Conservation (phyloP, 2,888 invertebrate genomes). For the Metellina segmentata region DNA sequence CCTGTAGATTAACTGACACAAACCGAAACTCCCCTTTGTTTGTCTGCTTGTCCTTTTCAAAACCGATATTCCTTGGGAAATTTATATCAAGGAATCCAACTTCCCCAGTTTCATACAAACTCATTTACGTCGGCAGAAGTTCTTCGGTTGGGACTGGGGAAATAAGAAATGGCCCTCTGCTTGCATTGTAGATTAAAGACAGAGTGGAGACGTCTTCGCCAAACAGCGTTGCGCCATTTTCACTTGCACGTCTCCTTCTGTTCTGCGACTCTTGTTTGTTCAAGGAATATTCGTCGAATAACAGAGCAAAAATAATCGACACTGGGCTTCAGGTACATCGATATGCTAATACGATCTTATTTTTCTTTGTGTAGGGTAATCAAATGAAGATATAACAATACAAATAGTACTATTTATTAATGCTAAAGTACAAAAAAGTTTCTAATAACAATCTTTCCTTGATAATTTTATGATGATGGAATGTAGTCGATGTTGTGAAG, state of each 20-base stretch:
- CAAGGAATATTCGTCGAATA: not conserved
- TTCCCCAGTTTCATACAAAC: conserved; percentile 11
- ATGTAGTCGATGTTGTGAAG: too few species aligned
- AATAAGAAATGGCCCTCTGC: conserved; percentile 27
- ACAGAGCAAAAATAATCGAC: not conserved
- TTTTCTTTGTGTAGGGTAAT: not conserved
- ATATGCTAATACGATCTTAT: not conserved
- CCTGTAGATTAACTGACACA: conserved; percentile 43
- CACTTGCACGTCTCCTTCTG: not conserved
- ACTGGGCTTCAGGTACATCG: not conserved
- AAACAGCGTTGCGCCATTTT: not conserved
- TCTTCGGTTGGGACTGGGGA: not conserved
- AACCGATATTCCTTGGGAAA: conserved; percentile 40
- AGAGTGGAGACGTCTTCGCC: not conserved
- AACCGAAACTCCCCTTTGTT: conserved; percentile 36
- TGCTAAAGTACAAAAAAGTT: too few species aligned
- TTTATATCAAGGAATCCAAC: conserved; percentile 30
- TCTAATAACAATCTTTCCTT: too few species aligned
- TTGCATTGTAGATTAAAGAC: conserved; percentile 23
- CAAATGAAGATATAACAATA: too few species aligned
- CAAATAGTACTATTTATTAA: too few species aligned
- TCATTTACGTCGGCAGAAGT: conserved; percentile 19
- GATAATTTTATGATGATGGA: too few species aligned
- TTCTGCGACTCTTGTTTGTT: not conserved
- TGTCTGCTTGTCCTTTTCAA: conserved; percentile 47